phyloP scores from a whole-genome alignment of 2,113 vertebrate genomes.

The Dermatemys mawii region DNA sequence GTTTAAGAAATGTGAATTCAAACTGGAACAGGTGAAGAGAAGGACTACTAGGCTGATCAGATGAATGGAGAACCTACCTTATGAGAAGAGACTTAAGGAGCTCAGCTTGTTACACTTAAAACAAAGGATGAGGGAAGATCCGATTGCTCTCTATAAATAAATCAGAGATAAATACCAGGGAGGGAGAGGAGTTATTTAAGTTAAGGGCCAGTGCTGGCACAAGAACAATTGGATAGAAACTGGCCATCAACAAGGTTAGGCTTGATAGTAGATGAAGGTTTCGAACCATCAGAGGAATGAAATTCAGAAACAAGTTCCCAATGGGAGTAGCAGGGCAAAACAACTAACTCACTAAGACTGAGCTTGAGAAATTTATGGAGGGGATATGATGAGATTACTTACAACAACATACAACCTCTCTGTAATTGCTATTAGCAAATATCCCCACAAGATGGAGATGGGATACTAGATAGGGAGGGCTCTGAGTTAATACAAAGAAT shows the following conservation, averaged over 20 bases:
- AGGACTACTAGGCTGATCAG: neutral
- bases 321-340: neutral
- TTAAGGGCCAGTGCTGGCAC: neutral
- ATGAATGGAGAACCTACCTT: neutral
- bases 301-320: neutral
- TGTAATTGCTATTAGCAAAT: neutral
- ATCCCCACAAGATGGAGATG: neutral
- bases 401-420: neutral
- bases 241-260: neutral
- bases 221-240: neutral
- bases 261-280: neutral
- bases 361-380: neutral
- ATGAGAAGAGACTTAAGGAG: neutral
- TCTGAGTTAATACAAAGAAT: neutral
- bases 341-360: neutral
- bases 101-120: neutral
- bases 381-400: neutral
- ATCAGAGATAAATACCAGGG: neutral
- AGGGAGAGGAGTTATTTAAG: neutral
- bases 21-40: neutral
- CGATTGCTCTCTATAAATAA: neutral
- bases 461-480: neutral
- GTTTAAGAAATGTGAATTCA: neutral
- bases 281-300: neutral
- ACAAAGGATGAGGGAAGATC: neutral